Percentiles rank a stretch among this genome's conserved stretches.
phyloP scores from a whole-genome alignment of 2,113 vertebrate species.

The Lasiurus borealis region DNA sequence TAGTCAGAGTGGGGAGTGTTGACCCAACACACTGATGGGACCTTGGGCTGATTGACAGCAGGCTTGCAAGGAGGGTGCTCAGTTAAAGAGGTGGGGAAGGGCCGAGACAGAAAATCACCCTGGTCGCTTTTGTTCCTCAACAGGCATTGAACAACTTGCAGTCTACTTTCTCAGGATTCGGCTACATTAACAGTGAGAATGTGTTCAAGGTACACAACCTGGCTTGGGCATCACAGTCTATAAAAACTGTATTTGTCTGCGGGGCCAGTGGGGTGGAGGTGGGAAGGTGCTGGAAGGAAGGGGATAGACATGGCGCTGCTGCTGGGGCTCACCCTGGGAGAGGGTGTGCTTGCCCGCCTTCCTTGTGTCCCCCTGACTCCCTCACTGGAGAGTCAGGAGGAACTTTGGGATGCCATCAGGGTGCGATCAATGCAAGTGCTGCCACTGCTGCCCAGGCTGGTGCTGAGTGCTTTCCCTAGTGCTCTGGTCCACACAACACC shows the following conservation, averaged over 20 bases:
- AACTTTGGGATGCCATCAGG: too few species aligned
- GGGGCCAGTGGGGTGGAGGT: fast-evolving
- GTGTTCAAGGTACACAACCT: conserved; percentile 93
- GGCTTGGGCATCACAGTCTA: fast-evolving
- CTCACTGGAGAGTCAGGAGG: background rate
- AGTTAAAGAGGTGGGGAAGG: fast-evolving
- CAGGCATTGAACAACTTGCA: conserved; percentile 98
- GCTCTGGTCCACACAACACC: background rate
- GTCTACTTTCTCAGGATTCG: conserved; percentile 96
- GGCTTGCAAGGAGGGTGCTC: background rate
- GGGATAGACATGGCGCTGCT: fast-evolving
- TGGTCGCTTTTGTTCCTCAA: background rate
- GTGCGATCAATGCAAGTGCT: fast-evolving
- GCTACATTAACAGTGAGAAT: conserved; percentile 97
- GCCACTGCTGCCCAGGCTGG: too few species aligned
- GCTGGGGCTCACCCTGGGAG: background rate
- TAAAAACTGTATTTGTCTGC: background rate
- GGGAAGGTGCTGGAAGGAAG: too few species aligned
- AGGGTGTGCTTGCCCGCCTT: background rate
- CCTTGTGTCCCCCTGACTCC: background rate
- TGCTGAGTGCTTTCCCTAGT: background rate
- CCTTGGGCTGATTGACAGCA: background rate
- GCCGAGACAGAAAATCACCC: background rate
- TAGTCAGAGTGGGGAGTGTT: fast-evolving
- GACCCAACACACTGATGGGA: background rate